Evolutionary conservation across 2,888 invertebrate species (phyloP), one percentile per base, ranked within the genome.

Genomic region (Amaurobius ferox): DNA sequence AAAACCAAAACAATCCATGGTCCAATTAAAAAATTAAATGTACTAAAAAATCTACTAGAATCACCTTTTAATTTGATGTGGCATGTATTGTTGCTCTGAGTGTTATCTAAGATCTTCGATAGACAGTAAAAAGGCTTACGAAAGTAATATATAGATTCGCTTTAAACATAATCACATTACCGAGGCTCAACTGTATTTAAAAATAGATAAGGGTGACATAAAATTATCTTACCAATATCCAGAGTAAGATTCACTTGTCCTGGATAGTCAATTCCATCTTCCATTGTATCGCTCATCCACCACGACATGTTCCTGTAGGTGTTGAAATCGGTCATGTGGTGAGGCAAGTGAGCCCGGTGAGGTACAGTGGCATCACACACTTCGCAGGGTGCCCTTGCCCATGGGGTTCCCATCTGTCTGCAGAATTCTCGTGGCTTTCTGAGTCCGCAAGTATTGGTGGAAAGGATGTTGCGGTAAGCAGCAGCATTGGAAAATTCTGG

Each of bases 271-370:
- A 98, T 95, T 29, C 95, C 96, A 90, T 99, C 97, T 90, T 94
- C 94, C 97, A 99, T 98, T 1, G 99, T 99, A 91, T 98, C 98
- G 0, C 98, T 98, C 91, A 98, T 98, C 98, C 98, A 98, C 97
- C 97, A 98, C 0, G 98, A 97, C 88, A 95, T 95, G 91, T 96
- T 96, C 89, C 96, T 95, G 88, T 95, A 94, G 91, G 96, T 96
- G 91, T 98, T 96, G 90, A 96, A 93, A 91, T 99, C 99, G 1
- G 98, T 98, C 89, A 99, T 93, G 91, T 94, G 96, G 74, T 93
- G 92, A 16, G 95, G 93, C 64, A 94, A 93, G 91, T 96, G 96
- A 88, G 94, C 93, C 32, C 93, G 93, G 66, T 91, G 91, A 0
- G 92, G 93, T 9, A 93, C 93, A 90, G 90, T 93, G 19, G 91